These are phyloP conservation scores for Strigamia maritima DNA, from an alignment of 2,888 invertebrate species.

Conservation along the genomic window DNA sequence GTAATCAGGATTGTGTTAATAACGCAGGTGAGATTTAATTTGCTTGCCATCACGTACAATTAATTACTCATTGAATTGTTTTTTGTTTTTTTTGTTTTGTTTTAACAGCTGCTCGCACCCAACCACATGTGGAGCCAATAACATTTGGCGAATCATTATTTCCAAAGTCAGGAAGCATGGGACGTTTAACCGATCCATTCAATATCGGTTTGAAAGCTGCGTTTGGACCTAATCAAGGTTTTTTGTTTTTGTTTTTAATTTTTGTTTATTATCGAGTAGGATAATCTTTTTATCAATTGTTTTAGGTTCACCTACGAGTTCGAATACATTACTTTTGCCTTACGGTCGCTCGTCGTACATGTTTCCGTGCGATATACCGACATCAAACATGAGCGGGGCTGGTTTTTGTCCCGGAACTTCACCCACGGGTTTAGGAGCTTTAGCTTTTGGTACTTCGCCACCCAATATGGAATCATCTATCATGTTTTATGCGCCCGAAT, in stretches of 20 bases:
- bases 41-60: background rate
- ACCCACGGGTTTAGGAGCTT: slow-evolving; percentile 31
- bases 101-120: slow-evolving; percentile 17
- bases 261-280: background rate
- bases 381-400: background rate
- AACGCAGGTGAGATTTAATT: background rate
- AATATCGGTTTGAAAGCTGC: slow-evolving; percentile 37
- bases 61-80: background rate
- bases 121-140: slow-evolving; percentile 9
- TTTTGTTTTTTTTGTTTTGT: background rate
- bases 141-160: slow-evolving; percentile 33
- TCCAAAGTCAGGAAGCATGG: slow-evolving; percentile 40
- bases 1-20: slow-evolving; percentile 46
- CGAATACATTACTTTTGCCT: slow-evolving; percentile 30
- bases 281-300: background rate
- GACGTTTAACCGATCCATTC: slow-evolving; percentile 37
- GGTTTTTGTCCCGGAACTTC: background rate
- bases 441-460: slow-evolving; percentile 47
- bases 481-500: slow-evolving; percentile 81
- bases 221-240: slow-evolving; percentile 39
- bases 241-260: background rate
- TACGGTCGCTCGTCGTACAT: slow-evolving; percentile 34
- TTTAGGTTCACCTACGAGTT: slow-evolving; percentile 18
- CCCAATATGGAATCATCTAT: slow-evolving; percentile 57
- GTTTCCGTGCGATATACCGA: slow-evolving; percentile 22